These are phyloP conservation scores for Pseudopodoces humilis DNA, from an alignment of 2,113 vertebrate species.

Conservation along the genomic window DNA sequence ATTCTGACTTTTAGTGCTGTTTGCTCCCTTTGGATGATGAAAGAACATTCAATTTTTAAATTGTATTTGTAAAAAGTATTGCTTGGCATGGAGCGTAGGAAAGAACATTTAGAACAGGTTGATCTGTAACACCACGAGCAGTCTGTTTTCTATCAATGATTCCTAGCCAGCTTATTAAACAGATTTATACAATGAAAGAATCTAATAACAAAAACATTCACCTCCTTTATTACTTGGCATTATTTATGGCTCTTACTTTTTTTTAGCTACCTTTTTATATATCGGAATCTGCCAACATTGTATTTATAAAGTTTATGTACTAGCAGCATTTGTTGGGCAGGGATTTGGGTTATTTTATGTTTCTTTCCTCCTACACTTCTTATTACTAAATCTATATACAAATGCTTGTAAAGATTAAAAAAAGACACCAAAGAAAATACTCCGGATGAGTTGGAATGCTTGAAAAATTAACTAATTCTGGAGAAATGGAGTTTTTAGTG, in stretches of 20 bases:
- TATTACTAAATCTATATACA: constrained; percentile 22
- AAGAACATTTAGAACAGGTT: constrained; percentile 73
- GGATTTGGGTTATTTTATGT: constrained; percentile 34
- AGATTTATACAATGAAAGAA: constrained; percentile 86
- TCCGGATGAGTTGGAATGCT: not conserved
- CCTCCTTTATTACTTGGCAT: constrained; percentile 84
- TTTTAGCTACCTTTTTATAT: constrained; percentile 78
- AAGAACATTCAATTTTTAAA: constrained; percentile 76
- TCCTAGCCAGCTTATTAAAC: constrained; percentile 83
- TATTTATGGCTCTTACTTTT: constrained; percentile 78
- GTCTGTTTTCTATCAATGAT: constrained; percentile 85
- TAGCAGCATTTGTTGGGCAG: constrained; percentile 58
- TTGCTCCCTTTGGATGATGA: constrained; percentile 73
- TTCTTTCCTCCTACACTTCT: constrained; percentile 21
- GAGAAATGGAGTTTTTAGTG: not conserved
- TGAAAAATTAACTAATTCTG: not conserved
- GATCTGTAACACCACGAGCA: constrained; percentile 78
- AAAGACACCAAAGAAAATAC: not conserved
- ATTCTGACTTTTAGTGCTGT: constrained; percentile 23
- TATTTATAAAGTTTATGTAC: constrained; percentile 76
- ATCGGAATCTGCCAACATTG: constrained; percentile 74
- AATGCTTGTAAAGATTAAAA: not conserved
- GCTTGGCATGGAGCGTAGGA: constrained; percentile 69
- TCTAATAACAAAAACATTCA: constrained; percentile 84
- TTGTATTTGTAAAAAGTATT: constrained; percentile 74